These are phyloP conservation scores for Loxodonta africana DNA, from an alignment of 2,113 vertebrate genomes.

Conservation along the genomic window DNA sequence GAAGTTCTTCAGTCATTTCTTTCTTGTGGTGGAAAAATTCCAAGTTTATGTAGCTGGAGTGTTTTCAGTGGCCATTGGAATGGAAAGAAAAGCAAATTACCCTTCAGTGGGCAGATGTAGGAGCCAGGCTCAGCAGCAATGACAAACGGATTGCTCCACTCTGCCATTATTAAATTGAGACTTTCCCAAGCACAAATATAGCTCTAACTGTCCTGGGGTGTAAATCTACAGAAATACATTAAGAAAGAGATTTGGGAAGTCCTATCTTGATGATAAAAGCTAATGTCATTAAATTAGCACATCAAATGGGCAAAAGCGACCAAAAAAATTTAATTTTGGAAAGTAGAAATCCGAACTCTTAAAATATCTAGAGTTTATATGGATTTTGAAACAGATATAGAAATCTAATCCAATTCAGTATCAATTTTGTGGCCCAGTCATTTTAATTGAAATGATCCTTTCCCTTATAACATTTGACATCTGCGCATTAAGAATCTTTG, in stretches of 20 bases:
- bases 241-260: background rate
- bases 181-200: background rate
- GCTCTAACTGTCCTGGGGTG: background rate
- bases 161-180: background rate
- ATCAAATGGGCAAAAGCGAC: background rate
- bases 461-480: background rate
- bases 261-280: background rate
- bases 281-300: background rate
- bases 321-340: background rate
- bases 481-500: background rate
- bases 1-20: background rate
- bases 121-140: fast-evolving
- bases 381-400: background rate
- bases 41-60: background rate
- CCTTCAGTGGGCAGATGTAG: fast-evolving
- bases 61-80: background rate
- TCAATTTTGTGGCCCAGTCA: background rate
- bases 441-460: background rate
- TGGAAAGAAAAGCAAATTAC: background rate
- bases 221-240: background rate
- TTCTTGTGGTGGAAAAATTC: background rate
- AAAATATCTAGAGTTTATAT: background rate
- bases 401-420: background rate
- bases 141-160: background rate
- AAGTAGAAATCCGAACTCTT: background rate